phyloP scores from a whole-genome alignment of 2,113 vertebrate species.

The Nesogale talazaci region DNA sequence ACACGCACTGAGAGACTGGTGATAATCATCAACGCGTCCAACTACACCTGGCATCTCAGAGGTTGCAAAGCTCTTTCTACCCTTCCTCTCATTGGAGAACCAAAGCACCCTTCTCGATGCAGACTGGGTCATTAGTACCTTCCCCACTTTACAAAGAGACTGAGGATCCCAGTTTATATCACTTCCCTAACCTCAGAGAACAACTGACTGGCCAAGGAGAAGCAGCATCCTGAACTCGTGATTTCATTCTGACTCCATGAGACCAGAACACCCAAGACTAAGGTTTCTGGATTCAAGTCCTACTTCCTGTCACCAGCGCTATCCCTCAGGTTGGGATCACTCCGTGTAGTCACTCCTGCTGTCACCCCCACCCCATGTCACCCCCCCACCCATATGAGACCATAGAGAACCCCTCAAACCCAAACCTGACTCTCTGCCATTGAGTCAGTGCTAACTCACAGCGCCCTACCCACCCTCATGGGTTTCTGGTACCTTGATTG shows the following conservation, averaged over 20 bases:
- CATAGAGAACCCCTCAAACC: too few relatives aligned
- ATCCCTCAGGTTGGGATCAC: too few relatives aligned
- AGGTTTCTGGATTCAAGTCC: slow-evolving; percentile 4
- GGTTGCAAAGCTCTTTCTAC: background rate
- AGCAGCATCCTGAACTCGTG: slow-evolving; percentile 30
- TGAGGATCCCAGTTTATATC: slow-evolving; percentile 5
- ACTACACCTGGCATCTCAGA: background rate
- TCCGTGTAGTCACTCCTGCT: too few relatives aligned
- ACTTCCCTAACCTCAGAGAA: background rate
- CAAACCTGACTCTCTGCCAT: too few relatives aligned
- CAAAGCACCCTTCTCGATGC: too few relatives aligned
- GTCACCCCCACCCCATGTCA: too few relatives aligned
- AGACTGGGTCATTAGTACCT: background rate
- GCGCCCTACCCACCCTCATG: too few relatives aligned
- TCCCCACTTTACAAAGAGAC: slow-evolving; percentile 27
- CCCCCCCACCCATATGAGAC: too few relatives aligned
- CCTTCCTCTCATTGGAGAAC: background rate
- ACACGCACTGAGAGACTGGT: background rate
- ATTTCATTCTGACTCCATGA: slow-evolving; percentile 48
- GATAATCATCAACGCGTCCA: background rate
- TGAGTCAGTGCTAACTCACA: too few relatives aligned
- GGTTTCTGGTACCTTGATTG: too few relatives aligned
- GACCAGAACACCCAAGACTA: background rate
- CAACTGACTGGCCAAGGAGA: slow-evolving; percentile 12
- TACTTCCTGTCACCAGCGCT: background rate